These are phyloP conservation scores for Percina caprodes DNA, from an alignment of 2,113 vertebrate species.

Conservation along the genomic window DNA sequence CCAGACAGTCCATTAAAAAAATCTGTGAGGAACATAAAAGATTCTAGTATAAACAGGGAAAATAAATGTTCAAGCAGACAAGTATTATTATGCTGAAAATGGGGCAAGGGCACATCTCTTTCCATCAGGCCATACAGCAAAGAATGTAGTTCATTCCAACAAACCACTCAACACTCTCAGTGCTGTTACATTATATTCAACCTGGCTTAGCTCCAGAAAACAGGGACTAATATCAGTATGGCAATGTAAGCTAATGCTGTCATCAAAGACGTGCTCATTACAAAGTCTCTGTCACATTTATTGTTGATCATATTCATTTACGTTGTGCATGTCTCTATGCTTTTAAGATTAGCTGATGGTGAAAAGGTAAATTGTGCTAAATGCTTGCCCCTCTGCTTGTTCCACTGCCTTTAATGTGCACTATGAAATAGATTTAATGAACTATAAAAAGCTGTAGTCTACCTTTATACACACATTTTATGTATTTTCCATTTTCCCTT, in stretches of 20 bases:
- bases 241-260: slow-evolving; percentile 25
- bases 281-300: background rate
- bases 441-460: background rate
- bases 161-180: slow-evolving; percentile 62
- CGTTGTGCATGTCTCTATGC: slow-evolving; percentile 8
- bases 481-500: background rate
- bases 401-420: background rate
- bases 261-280: slow-evolving; percentile 12
- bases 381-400: slow-evolving; percentile 3
- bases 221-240: slow-evolving; percentile 26
- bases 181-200: slow-evolving; percentile 32
- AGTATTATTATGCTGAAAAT: background rate
- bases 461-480: background rate
- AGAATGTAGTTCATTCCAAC: slow-evolving; percentile 48
- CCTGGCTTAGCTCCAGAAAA: slow-evolving; percentile 39
- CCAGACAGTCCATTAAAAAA: background rate
- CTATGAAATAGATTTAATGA: background rate
- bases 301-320: slow-evolving; percentile 7
- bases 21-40: background rate
- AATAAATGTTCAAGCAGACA: slow-evolving; percentile 10
- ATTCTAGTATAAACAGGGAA: slow-evolving; percentile 9
- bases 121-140: slow-evolving; percentile 39
- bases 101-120: slow-evolving; percentile 17
- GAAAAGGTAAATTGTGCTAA: slow-evolving; percentile 22
- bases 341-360: slow-evolving; percentile 11